Evolutionary conservation across 2,888 invertebrate genomes (phyloP).

Genomic region (Hyposoter didymator): DNA sequence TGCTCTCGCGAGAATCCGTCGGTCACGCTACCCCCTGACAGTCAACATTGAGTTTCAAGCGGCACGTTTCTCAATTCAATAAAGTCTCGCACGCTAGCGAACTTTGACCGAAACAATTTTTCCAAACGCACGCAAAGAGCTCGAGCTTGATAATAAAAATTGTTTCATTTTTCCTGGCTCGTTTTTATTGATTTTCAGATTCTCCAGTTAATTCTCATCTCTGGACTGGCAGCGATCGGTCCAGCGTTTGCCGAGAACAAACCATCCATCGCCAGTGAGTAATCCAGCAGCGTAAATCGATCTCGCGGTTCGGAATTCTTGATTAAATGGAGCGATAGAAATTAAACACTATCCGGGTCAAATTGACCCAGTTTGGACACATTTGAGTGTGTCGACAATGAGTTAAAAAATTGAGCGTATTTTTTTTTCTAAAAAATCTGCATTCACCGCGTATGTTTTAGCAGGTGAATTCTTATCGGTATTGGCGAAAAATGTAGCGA

Average conservation of each 20-base stretch:
- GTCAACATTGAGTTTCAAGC: slow-evolving; percentile 53
- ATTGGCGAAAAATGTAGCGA: slow-evolving; percentile 75
- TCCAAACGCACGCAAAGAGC: background rate
- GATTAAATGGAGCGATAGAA: background rate
- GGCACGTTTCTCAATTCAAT: slow-evolving; percentile 52
- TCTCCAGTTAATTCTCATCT: slow-evolving; percentile 57
- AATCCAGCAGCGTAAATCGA: slow-evolving; percentile 57
- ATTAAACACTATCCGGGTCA: background rate
- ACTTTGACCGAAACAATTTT: slow-evolving; percentile 34
- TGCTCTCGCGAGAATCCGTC: slow-evolving; percentile 68
- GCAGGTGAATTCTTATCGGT: slow-evolving; percentile 74
- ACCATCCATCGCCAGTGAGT: slow-evolving; percentile 70
- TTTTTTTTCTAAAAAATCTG: background rate
- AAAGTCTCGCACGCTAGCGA: slow-evolving; percentile 15
- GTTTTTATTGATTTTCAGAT: slow-evolving; percentile 62
- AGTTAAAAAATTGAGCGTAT: background rate
- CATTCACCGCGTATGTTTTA: slow-evolving; percentile 58
- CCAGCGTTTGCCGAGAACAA: slow-evolving; percentile 71
- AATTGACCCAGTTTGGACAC: background rate
- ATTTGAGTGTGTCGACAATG: too few relatives aligned
- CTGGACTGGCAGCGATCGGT: slow-evolving; percentile 52
- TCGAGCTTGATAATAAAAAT: background rate
- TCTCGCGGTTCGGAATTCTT: background rate
- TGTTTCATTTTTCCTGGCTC: slow-evolving; percentile 5
- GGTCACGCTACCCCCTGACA: slow-evolving; percentile 69